Conservation (phyloP, 2,888 invertebrate genomes). For the Tribolium freemani region DNA sequence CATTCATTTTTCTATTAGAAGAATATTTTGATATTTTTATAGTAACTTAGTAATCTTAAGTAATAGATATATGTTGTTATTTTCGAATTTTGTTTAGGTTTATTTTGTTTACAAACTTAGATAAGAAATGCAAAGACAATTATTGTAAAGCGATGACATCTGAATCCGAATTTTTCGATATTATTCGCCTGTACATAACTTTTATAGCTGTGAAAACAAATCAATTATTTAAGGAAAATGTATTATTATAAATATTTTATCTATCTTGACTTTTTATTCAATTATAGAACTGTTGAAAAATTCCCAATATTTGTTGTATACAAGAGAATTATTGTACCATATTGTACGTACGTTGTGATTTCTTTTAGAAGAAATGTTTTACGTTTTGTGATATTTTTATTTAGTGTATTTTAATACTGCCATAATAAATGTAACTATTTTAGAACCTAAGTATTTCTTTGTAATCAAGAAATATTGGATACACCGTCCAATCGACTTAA, state of each 20-base stretch:
- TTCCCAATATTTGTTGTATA: conserved; percentile 37
- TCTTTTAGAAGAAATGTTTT: conserved; percentile 13
- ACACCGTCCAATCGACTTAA: conserved; percentile 40
- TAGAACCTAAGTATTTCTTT: conserved; percentile 26
- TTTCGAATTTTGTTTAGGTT: neutral
- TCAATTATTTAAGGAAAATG: conserved; percentile 57
- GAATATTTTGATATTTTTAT: conserved; percentile 42
- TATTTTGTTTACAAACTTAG: conserved; percentile 4
- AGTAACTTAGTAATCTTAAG: neutral
- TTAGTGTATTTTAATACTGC: conserved; percentile 32
- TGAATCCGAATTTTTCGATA: conserved; percentile 57
- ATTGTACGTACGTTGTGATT: conserved; percentile 39
- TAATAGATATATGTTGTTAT: neutral
- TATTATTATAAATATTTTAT: conserved; percentile 42
- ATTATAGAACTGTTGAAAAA: conserved; percentile 28
- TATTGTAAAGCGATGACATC: conserved; percentile 50
- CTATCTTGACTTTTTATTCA: conserved; percentile 8
- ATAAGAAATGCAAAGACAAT: conserved; percentile 49
- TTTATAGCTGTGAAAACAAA: conserved; percentile 64
- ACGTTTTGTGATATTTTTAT: conserved; percentile 38
- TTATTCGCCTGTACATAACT: conserved; percentile 54
- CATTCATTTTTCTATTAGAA: conserved; percentile 37
- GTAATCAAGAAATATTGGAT: conserved; percentile 41
- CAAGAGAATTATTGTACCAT: conserved; percentile 36
- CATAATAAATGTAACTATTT: conserved; percentile 32